These are phyloP conservation scores for Alloplasta piceator DNA, from an alignment of 2,888 invertebrate species.

Conservation along the genomic window DNA sequence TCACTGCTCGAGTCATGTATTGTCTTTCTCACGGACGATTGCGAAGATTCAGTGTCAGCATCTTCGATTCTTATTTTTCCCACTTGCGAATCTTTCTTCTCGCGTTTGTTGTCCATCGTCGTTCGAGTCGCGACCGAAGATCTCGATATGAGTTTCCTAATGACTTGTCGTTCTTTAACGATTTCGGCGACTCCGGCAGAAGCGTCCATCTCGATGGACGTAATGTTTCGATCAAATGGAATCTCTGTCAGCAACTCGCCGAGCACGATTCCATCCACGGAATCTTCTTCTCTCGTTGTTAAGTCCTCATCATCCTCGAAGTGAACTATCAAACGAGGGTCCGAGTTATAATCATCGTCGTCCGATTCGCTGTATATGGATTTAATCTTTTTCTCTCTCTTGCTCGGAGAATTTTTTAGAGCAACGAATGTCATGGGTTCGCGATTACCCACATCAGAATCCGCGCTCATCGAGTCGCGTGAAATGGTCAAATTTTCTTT, in stretches of 20 bases:
- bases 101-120: neutral
- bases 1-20: neutral
- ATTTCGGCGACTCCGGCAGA: neutral
- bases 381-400: neutral
- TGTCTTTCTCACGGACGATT: neutral
- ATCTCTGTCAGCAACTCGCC: neutral
- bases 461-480: neutral
- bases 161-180: conserved; percentile 3
- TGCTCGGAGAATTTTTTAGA: neutral
- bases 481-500: neutral
- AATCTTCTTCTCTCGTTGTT: neutral
- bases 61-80: neutral
- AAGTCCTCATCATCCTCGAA: neutral
- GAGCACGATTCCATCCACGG: neutral
- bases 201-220: neutral
- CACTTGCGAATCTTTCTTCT: neutral
- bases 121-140: conserved; percentile 20
- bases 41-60: neutral
- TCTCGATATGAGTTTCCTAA: conserved; percentile 33
- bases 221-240: neutral
- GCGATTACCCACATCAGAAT: neutral
- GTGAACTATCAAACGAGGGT: neutral
- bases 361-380: neutral
- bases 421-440: neutral
- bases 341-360: neutral